phyloP scores from a whole-genome alignment of 2,888 invertebrate genomes.

The Calephelis perditalis region DNA sequence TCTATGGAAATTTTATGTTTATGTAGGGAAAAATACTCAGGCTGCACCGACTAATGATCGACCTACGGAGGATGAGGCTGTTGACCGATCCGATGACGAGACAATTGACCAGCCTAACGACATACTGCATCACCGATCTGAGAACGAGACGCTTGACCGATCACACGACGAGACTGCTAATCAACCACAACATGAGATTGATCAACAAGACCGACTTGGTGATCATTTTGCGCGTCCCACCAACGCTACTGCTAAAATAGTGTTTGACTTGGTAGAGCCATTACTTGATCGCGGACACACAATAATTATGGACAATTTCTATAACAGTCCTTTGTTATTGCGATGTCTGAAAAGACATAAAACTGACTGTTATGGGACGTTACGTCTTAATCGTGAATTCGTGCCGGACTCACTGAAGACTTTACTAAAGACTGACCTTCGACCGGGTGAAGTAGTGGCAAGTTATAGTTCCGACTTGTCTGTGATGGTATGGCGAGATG shows the following conservation, averaged over 20 bases:
- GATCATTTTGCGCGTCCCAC: too few relatives aligned
- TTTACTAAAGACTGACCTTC: conserved; percentile 29
- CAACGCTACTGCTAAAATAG: too few relatives aligned
- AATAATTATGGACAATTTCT: conserved; percentile 35
- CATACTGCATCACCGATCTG: not conserved
- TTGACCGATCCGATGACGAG: too few relatives aligned
- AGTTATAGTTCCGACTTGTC: conserved; percentile 34
- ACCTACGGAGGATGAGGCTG: conserved; percentile 10
- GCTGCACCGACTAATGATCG: not conserved
- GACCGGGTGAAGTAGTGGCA: conserved; percentile 29
- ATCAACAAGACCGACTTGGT: not conserved
- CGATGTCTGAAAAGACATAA: conserved; percentile 27
- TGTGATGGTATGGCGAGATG: conserved; percentile 46
- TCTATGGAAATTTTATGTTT: conserved; percentile 31
- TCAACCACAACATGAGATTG: conserved; percentile 19
- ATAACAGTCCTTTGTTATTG: conserved; percentile 35
- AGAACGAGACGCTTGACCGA: not conserved
- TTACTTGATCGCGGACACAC: conserved; percentile 27
- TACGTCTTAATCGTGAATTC: conserved; percentile 31
- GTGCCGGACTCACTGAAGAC: conserved; percentile 29
- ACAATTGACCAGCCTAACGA: too few relatives aligned
- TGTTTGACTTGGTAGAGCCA: too few relatives aligned
- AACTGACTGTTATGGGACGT: conserved; percentile 31
- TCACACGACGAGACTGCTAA: conserved; percentile 18
- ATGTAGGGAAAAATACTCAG: conserved; percentile 25